Evolutionary conservation across 2,888 invertebrate species (phyloP).

Genomic region (Tenthredo mesomela): DNA sequence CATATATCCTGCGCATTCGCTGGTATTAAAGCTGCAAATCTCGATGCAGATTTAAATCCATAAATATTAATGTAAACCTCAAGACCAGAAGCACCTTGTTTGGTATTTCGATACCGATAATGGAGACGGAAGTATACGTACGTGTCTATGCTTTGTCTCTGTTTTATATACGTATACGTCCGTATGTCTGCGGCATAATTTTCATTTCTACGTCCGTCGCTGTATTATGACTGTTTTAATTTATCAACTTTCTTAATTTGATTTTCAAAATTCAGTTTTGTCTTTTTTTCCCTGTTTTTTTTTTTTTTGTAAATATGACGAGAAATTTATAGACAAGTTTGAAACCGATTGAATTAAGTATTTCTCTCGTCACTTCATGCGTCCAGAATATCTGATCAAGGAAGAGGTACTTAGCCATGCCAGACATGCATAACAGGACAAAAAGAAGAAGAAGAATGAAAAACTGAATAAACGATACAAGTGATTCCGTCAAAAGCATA

Average conservation of each 20-base stretch:
- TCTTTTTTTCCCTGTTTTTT: background rate
- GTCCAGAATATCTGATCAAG: background rate
- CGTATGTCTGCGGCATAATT: background rate
- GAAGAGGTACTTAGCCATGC: background rate
- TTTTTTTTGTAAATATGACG: background rate
- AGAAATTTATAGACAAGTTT: background rate
- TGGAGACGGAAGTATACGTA: slow-evolving; percentile 39
- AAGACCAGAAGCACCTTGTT: slow-evolving; percentile 38
- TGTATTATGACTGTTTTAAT: background rate
- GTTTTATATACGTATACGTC: background rate
- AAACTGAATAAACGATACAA: background rate
- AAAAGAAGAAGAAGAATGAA: background rate
- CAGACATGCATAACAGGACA: background rate
- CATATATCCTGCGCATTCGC: background rate
- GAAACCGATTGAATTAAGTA: background rate
- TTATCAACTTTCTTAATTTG: background rate
- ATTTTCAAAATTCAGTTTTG: background rate
- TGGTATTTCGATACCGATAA: slow-evolving; percentile 51
- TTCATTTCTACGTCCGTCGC: background rate
- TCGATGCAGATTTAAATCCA: slow-evolving; percentile 42
- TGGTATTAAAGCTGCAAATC: slow-evolving; percentile 22
- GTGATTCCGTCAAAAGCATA: slow-evolving; percentile 4
- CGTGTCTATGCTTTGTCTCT: background rate
- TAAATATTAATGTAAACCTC: slow-evolving; percentile 44
- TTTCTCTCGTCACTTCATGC: background rate